A percentile compares a stretch with the other conserved stretches of the same genome.
Conservation (phyloP, 2,888 invertebrate species). For the Lithophane leautieri region DNA sequence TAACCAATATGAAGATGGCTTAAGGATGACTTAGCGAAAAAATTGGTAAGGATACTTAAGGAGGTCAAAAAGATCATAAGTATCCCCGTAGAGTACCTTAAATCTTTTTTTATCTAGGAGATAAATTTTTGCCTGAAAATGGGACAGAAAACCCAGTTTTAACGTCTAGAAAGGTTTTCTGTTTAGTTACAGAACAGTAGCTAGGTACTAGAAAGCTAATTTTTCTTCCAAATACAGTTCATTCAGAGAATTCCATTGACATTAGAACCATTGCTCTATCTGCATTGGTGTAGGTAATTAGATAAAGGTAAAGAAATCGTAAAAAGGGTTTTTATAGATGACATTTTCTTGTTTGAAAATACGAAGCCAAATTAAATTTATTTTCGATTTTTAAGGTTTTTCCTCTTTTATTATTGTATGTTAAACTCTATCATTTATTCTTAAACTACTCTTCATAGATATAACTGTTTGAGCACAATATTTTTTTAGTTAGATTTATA, state of each 20-base stretch:
- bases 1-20: constrained; percentile 14
- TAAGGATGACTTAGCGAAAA: constrained; percentile 20
- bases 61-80: constrained; percentile 6
- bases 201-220: neutral
- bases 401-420: too few relatives aligned
- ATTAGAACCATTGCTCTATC: too few relatives aligned
- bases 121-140: constrained; percentile 2
- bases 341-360: too few relatives aligned
- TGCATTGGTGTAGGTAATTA: too few relatives aligned
- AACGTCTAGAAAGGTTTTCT: neutral
- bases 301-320: too few relatives aligned
- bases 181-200: neutral
- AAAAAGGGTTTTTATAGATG: too few relatives aligned
- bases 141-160: neutral
- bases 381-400: too few relatives aligned
- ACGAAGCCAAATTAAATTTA: too few relatives aligned
- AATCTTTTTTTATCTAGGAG: neutral
- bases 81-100: neutral
- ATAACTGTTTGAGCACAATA: too few relatives aligned
- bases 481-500: too few relatives aligned
- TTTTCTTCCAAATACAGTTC: neutral
- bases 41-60: neutral
- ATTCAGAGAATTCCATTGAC: neutral
- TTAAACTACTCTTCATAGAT: too few relatives aligned
- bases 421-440: too few relatives aligned